phyloP scores from a whole-genome alignment of 2,888 invertebrate genomes.

The Herminia tarsipennalis region DNA sequence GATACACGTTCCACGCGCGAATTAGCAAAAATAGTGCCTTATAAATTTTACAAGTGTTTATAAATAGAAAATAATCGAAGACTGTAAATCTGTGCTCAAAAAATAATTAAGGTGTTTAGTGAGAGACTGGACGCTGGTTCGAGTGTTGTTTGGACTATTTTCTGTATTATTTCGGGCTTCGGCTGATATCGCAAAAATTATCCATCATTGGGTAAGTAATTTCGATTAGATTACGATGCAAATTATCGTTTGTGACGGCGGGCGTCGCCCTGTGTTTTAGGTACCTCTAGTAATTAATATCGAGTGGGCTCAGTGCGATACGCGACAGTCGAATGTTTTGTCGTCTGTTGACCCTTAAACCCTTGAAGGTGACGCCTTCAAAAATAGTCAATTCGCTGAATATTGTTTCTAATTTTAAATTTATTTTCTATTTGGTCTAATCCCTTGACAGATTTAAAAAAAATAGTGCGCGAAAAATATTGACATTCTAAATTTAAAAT shows the following conservation, averaged over 20 bases:
- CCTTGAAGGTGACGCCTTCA: slow-evolving; percentile 45
- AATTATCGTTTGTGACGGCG: slow-evolving; percentile 72
- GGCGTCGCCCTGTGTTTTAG: slow-evolving; percentile 62
- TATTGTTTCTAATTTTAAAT: slow-evolving; percentile 14
- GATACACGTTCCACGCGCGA: slow-evolving; percentile 59
- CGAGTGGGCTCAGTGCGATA: slow-evolving; percentile 57
- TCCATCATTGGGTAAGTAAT: slow-evolving; percentile 84
- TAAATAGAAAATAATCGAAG: slow-evolving; percentile 41
- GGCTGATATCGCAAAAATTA: slow-evolving; percentile 80
- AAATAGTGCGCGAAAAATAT: slow-evolving; percentile 24
- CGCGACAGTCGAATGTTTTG: slow-evolving; percentile 58
- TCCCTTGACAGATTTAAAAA: not conserved
- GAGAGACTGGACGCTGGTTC: slow-evolving; percentile 67
- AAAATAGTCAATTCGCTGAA: slow-evolving; percentile 28
- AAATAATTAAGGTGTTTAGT: slow-evolving; percentile 65
- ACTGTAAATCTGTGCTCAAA: slow-evolving; percentile 74
- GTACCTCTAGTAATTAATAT: slow-evolving; percentile 51
- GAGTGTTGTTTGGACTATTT: slow-evolving; percentile 69
- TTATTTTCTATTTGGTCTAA: not conserved
- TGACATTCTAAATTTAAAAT: not conserved
- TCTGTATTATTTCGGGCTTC: slow-evolving; percentile 59
- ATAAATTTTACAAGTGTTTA: slow-evolving; percentile 60
- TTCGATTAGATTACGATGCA: slow-evolving; percentile 83
- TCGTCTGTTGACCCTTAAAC: slow-evolving; percentile 55
- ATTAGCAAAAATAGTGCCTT: slow-evolving; percentile 66